These are phyloP conservation scores for Hemicrepidius hirtus DNA, from an alignment of 2,888 invertebrate species.

Conservation along the genomic window DNA sequence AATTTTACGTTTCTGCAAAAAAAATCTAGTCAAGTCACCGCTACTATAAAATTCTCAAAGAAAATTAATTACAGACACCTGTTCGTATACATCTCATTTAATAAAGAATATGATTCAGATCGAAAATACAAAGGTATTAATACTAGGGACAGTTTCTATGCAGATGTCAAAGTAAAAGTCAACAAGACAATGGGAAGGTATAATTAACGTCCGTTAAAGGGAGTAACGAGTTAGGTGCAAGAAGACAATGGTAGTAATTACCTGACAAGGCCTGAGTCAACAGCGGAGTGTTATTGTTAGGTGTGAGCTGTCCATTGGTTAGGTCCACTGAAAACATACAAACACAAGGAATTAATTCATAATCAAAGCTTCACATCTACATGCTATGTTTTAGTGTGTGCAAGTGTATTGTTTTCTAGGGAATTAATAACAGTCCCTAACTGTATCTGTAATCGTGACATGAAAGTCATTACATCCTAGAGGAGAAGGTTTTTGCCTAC, in stretches of 20 bases:
- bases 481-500: conserved; percentile 25
- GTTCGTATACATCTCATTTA: too few relatives aligned
- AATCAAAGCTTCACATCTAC: conserved; percentile 55
- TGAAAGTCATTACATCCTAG: conserved; percentile 42
- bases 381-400: conserved; percentile 53
- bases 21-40: too few relatives aligned
- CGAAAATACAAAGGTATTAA: conserved; percentile 3
- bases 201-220: conserved; percentile 48
- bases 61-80: too few relatives aligned
- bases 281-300: conserved; percentile 96
- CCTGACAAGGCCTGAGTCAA: conserved; percentile 97
- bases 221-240: conserved; percentile 55
- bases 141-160: background rate
- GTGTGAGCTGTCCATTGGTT: conserved; percentile 96
- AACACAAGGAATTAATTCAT: conserved; percentile 62
- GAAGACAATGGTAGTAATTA: conserved; percentile 74
- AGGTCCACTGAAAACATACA: conserved; percentile 85
- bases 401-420: conserved; percentile 48
- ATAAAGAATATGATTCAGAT: background rate
- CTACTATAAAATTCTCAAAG: too few relatives aligned
- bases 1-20: too few relatives aligned
- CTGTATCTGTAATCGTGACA: conserved; percentile 42
- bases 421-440: conserved; percentile 44
- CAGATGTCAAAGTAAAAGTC: conserved; percentile 16
- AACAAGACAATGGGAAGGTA: conserved; percentile 16